Evolutionary conservation across 2,797 vertebrate species (phyloP), one percentile per base, ranked within the genome.

Genomic region (Myotis planiceps): DNA sequence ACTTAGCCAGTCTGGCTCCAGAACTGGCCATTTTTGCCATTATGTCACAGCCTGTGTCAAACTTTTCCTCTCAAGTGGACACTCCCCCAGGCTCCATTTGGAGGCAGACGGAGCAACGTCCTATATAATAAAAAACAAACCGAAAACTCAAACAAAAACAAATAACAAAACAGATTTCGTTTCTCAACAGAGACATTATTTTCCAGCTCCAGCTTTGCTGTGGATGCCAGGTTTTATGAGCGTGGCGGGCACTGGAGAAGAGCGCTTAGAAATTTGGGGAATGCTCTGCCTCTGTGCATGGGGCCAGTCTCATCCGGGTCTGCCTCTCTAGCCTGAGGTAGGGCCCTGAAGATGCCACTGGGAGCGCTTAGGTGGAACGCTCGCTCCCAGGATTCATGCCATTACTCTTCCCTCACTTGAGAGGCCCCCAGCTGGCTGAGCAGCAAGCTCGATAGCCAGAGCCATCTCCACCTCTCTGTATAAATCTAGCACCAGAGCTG

Each of bases 401-500:
- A 93, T 96, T 74, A 80, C 66, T 97, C 93, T 96, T 97, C 58
- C 29, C 21, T 80, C 88, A 93, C 84, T 97, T 86, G 95, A 97
- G 94, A 96, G 90, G 65, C 37, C 90, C 92, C 97, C 96, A 97
- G 95, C 94, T 97, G 97, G 94, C 95, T 25, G 23, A 85, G 74
- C 75, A 83, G 92, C 92, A 92, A 82, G 69, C 81, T 90, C 13
- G 0, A 86, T 86, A 90, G 90, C 96, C 96, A 96, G 95, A 83
- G 94, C 81, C 78, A 94, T 97, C 92, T 90, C 95, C 71, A 92
- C 29, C 76, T 75, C 76, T 96, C 47, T 58, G 78, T 93, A 80
- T 97, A 98, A 97, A 98, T 97, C 95, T 96, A 96, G 84, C 53
- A 69, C 88, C n/a, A 55, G 79, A 65, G 92, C 93, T 97, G 97